phyloP scores from a whole-genome alignment of 2,888 invertebrate species.

The Aphrophora alni region DNA sequence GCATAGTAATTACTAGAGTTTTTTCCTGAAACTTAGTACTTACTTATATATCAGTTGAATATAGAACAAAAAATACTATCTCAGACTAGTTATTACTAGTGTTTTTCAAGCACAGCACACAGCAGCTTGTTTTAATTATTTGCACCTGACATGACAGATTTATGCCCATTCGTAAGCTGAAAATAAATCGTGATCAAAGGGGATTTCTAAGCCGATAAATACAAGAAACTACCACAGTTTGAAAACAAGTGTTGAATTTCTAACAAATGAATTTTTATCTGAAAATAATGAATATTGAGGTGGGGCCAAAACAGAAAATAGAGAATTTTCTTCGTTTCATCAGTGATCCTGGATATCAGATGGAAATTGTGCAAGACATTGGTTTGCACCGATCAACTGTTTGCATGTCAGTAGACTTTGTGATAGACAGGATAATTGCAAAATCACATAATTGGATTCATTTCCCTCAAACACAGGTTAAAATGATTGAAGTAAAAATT shows the following conservation, averaged over 20 bases:
- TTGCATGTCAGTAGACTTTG: slow-evolving; percentile 10
- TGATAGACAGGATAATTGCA: slow-evolving; percentile 20
- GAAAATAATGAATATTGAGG: no score
- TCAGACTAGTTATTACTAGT: no score
- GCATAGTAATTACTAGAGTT: no score
- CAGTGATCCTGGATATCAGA: slow-evolving; percentile 24
- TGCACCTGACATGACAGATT: no score
- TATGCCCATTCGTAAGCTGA: no score
- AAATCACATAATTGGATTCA: slow-evolving; percentile 25
- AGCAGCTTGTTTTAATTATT: no score
- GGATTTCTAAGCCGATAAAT: neutral
- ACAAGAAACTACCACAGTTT: slow-evolving; percentile 17
- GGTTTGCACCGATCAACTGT: slow-evolving; percentile 28
- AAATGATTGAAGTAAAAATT: neutral
- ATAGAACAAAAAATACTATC: no score
- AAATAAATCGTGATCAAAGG: no score
- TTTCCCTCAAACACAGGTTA: slow-evolving; percentile 16
- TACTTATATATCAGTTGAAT: no score
- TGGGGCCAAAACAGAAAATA: slow-evolving; percentile 4
- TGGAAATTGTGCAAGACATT: slow-evolving; percentile 16
- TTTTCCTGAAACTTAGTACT: no score
- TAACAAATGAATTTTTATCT: no score
- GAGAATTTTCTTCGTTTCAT: slow-evolving; percentile 22
- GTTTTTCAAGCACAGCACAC: no score
- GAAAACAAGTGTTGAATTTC: neutral